These are phyloP conservation scores for Listronotus oregonensis DNA, from an alignment of 1,140 invertebrate species.

Conservation along the genomic window DNA sequence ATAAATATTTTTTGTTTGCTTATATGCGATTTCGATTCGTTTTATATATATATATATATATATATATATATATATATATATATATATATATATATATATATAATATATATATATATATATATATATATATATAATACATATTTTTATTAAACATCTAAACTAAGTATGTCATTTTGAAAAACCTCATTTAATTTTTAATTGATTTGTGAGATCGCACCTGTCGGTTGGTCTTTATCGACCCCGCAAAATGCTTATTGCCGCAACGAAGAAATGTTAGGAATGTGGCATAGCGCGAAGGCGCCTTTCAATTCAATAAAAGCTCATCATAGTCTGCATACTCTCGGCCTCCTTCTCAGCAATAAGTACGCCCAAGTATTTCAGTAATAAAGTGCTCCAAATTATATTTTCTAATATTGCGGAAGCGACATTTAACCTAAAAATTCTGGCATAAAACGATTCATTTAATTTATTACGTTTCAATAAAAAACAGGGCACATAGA, in stretches of 20 bases:
- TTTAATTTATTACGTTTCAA: too few relatives aligned
- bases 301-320: constrained; percentile 22
- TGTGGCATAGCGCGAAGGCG: constrained; percentile 15
- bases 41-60: too few relatives aligned
- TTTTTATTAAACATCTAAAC: too few relatives aligned
- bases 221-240: neutral
- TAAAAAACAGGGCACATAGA: too few relatives aligned
- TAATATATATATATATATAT: too few relatives aligned
- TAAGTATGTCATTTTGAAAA: too few relatives aligned
- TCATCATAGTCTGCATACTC: constrained; percentile 26
- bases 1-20: too few relatives aligned
- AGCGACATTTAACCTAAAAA: neutral
- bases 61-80: too few relatives aligned
- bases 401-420: constrained; percentile 12
- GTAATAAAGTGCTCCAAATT: constrained; percentile 17
- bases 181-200: neutral
- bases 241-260: constrained; percentile 16
- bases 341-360: constrained; percentile 17
- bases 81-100: too few relatives aligned
- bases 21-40: too few relatives aligned
- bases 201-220: constrained; percentile 8
- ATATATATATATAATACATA: too few relatives aligned
- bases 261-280: constrained; percentile 13
- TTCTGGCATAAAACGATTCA: neutral
- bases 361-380: constrained; percentile 21